Percentiles rank a stretch among this genome's conserved stretches.
Conservation (phyloP, 2,888 invertebrate species). For the Cryptocephalus primarius region DNA sequence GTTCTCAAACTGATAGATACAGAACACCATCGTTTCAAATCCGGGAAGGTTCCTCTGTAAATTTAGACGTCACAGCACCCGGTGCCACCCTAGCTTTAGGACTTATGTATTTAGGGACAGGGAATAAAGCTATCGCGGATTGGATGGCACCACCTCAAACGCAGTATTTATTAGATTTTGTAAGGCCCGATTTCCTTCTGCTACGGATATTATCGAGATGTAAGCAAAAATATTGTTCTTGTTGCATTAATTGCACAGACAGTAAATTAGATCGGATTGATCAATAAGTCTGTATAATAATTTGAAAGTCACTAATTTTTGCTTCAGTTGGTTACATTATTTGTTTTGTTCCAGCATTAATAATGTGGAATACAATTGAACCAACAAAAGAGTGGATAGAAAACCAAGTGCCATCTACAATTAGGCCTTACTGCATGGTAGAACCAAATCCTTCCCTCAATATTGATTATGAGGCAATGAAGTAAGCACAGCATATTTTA, state of each 20-base stretch:
- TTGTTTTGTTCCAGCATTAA: slow-evolving; percentile 45
- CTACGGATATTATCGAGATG: slow-evolving; percentile 70
- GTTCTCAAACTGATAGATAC: slow-evolving; percentile 79
- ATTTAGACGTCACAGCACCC: slow-evolving; percentile 91
- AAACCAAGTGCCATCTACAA: slow-evolving; percentile 64
- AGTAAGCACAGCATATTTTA: slow-evolving; percentile 44
- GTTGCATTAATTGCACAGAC: not conserved
- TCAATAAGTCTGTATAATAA: too few species aligned
- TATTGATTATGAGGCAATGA: slow-evolving; percentile 88
- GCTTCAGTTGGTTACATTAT: too few species aligned
- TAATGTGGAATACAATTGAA: slow-evolving; percentile 78
- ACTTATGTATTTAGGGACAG: slow-evolving; percentile 79
- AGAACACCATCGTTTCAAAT: slow-evolving; percentile 80
- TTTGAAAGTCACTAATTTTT: not conserved
- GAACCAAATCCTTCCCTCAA: slow-evolving; percentile 54
- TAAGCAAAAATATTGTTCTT: slow-evolving; percentile 19
- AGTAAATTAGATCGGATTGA: not conserved
- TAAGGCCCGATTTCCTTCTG: slow-evolving; percentile 83
- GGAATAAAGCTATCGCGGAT: slow-evolving; percentile 73
- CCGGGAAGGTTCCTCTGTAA: slow-evolving; percentile 80
- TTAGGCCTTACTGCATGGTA: slow-evolving; percentile 67
- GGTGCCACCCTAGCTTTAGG: slow-evolving; percentile 93
- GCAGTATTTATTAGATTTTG: slow-evolving; percentile 80
- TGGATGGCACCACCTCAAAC: slow-evolving; percentile 89
- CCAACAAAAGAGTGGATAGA: slow-evolving; percentile 79